phyloP scores from a whole-genome alignment of 2,113 vertebrate genomes.

The Hemiscyllium ocellatum region DNA sequence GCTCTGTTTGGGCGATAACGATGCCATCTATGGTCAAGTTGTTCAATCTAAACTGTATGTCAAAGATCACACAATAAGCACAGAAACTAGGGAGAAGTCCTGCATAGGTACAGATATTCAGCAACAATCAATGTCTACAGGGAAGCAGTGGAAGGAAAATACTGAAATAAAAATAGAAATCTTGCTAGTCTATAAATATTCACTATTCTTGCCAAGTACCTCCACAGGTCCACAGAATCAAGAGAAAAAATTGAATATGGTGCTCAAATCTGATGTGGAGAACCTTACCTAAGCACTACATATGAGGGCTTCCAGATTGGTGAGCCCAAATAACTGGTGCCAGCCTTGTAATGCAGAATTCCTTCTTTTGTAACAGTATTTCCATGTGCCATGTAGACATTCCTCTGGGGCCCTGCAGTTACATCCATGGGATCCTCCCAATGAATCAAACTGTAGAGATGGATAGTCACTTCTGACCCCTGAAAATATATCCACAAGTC shows the following conservation, averaged over 20 bases:
- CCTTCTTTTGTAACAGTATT: slow-evolving; percentile 72
- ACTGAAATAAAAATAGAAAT: background rate
- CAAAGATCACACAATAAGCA: background rate
- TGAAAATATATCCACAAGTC: slow-evolving; percentile 45
- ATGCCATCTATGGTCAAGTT: background rate
- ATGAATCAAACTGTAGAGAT: slow-evolving; percentile 84
- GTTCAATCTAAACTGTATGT: background rate
- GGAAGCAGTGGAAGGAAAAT: background rate
- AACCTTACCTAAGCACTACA: slow-evolving; percentile 78
- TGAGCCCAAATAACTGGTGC: slow-evolving; percentile 85
- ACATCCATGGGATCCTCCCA: slow-evolving; percentile 92
- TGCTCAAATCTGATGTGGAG: background rate
- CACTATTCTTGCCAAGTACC: background rate
- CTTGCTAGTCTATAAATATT: background rate
- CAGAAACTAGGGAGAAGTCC: background rate
- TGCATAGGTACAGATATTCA: background rate
- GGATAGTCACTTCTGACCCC: slow-evolving; percentile 69
- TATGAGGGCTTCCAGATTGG: slow-evolving; percentile 92
- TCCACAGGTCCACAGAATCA: background rate
- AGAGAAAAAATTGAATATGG: background rate
- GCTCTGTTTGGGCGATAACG: background rate
- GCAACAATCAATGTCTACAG: background rate
- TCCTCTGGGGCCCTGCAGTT: slow-evolving; percentile 50
- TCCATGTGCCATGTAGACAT: slow-evolving; percentile 43
- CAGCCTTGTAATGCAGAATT: slow-evolving; percentile 72